Conservation (phyloP, 37 sponge, comb jelly and placozoan species). For the Halichondria panicea region DNA sequence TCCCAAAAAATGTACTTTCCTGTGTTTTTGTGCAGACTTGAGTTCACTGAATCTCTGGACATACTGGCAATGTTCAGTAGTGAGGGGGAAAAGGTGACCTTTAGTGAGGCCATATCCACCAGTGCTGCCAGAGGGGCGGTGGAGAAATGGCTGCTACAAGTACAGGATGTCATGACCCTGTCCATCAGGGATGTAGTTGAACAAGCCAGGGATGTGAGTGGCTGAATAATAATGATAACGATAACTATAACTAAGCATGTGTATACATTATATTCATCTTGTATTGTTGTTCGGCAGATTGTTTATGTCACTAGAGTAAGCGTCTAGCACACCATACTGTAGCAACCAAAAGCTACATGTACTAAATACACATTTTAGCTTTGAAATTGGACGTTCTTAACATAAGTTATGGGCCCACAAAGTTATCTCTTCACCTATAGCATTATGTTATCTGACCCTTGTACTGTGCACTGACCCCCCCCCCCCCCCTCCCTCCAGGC, state of each 20-base stretch:
- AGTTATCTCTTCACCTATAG: too few relatives aligned
- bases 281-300: too few relatives aligned
- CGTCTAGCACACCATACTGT: too few relatives aligned
- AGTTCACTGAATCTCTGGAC: constrained; percentile 88
- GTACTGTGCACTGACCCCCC: not conserved
- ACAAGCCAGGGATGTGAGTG: constrained; percentile 75
- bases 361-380: too few relatives aligned
- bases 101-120: constrained; percentile 92
- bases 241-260: too few relatives aligned
- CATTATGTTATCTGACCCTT: not conserved
- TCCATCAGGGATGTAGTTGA: constrained; percentile 83
- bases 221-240: too few relatives aligned
- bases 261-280: too few relatives aligned
- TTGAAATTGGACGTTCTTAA: too few relatives aligned
- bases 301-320: too few relatives aligned
- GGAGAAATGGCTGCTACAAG: constrained; percentile 99
- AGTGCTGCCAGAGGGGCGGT: constrained; percentile 94
- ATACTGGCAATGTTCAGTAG: constrained; percentile 93
- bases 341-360: too few relatives aligned
- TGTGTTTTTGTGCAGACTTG: constrained; percentile 55
- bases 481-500: constrained; percentile 64
- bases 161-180: constrained; percentile 88
- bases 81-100: constrained; percentile 93
- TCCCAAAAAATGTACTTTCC: too few relatives aligned
- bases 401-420: too few relatives aligned